phyloP scores from a whole-genome alignment of 2,888 invertebrate genomes.

The Pegoplata infirma region DNA sequence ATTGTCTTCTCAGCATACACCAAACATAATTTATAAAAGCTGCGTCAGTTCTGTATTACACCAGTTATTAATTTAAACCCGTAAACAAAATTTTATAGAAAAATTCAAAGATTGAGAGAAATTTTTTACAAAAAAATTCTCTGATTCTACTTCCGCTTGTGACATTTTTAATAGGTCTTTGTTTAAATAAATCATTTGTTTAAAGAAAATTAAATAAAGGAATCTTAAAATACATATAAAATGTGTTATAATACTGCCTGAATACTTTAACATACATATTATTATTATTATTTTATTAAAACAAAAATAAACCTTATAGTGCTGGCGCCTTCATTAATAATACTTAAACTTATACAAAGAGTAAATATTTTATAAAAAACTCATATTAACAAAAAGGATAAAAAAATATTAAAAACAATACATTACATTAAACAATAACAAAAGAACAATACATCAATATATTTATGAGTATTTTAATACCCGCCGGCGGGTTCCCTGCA shows the following conservation, averaged over 20 bases:
- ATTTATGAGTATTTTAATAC: slow-evolving; percentile 57
- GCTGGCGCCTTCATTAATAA: slow-evolving; percentile 57
- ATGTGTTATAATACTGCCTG: neutral
- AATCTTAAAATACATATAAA: no score
- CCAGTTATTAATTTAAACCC: no score
- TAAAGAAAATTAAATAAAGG: no score
- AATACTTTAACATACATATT: neutral
- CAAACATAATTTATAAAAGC: no score
- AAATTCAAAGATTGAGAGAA: no score
- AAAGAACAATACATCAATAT: slow-evolving; percentile 15
- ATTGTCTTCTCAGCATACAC: no score
- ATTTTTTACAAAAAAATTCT: no score
- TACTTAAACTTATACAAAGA: neutral
- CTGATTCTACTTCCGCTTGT: no score
- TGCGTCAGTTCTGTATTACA: no score
- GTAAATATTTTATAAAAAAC: slow-evolving; percentile 6
- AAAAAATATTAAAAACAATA: slow-evolving; percentile 1
- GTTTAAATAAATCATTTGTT: no score
- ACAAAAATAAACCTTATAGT: slow-evolving; percentile 39
- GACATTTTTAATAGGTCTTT: no score
- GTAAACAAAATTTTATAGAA: no score
- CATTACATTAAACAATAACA: slow-evolving; percentile 34
- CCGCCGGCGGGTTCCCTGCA: slow-evolving; percentile 61
- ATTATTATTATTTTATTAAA: neutral
- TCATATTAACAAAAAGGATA: neutral